phyloP scores from a whole-genome alignment of 2,888 invertebrate genomes.

The Dryadula phaetusa region DNA sequence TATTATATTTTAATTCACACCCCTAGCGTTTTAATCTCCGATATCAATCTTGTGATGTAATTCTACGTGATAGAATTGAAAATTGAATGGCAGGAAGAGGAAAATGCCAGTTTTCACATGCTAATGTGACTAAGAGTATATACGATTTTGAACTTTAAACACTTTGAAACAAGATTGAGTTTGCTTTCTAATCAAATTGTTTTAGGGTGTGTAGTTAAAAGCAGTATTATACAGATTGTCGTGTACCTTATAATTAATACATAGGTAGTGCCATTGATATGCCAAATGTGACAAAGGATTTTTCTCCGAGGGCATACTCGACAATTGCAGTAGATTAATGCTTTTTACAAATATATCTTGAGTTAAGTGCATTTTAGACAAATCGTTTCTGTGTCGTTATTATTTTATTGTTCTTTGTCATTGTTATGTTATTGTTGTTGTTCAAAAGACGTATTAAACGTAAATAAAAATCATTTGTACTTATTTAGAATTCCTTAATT shows the following conservation, averaged over 20 bases:
- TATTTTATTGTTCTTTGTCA: not conserved
- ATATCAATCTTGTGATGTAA: conserved; percentile 51
- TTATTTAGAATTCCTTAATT: not conserved
- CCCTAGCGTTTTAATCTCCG: conserved; percentile 61
- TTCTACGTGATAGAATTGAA: conserved; percentile 40
- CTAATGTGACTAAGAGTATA: conserved; percentile 57
- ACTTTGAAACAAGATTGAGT: conserved; percentile 46
- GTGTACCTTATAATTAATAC: conserved; percentile 80
- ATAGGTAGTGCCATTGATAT: conserved; percentile 77
- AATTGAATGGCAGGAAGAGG: conserved; percentile 40
- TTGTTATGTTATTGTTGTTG: not conserved
- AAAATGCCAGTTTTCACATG: conserved; percentile 62
- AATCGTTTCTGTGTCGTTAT: not conserved
- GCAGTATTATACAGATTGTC: conserved; percentile 68
- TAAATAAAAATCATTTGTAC: not conserved
- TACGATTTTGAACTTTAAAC: conserved; percentile 53
- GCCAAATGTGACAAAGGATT: conserved; percentile 65
- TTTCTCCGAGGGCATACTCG: conserved; percentile 46
- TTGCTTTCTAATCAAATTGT: conserved; percentile 47
- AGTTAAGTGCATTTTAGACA: conserved; percentile 23
- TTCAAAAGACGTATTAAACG: not conserved
- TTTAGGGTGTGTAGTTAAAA: conserved; percentile 73
- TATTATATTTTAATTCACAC: conserved; percentile 82
- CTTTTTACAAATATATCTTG: conserved; percentile 38
- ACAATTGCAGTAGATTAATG: conserved; percentile 45